Percentiles rank a stretch among this genome's conserved stretches.
Evolutionary conservation across 2,797 vertebrate species (phyloP).

Genomic region (Falco naumanni): DNA sequence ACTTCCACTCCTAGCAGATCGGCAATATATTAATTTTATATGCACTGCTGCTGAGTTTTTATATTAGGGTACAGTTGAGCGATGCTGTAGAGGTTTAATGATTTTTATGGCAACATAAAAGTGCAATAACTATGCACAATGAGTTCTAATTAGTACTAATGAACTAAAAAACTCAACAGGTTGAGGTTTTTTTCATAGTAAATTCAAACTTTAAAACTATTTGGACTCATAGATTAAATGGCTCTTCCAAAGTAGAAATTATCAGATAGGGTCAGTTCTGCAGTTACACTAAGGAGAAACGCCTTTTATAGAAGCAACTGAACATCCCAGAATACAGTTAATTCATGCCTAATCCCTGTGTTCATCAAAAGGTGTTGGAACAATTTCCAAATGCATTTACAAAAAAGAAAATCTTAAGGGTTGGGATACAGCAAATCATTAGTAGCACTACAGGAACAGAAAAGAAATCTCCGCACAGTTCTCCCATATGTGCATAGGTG

Average conservation of each 20-base stretch:
- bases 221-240: neutral
- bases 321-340: neutral
- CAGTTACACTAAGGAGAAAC: neutral
- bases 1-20: neutral
- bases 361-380: neutral
- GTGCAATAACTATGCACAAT: neutral
- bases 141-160: constrained; percentile 25
- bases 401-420: neutral
- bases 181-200: neutral
- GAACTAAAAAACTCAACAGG: neutral
- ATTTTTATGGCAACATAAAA: constrained; percentile 8
- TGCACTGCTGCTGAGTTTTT: neutral
- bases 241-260: neutral
- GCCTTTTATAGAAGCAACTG: neutral
- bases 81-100: neutral
- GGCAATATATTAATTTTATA: neutral
- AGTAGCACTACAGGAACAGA: neutral
- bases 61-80: neutral
- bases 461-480: neutral
- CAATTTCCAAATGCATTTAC: neutral
- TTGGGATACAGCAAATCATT: neutral
- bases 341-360: neutral
- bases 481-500: neutral
- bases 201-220: neutral
- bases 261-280: neutral